Conservation (phyloP, 2,888 invertebrate genomes). For the Dione juno region DNA sequence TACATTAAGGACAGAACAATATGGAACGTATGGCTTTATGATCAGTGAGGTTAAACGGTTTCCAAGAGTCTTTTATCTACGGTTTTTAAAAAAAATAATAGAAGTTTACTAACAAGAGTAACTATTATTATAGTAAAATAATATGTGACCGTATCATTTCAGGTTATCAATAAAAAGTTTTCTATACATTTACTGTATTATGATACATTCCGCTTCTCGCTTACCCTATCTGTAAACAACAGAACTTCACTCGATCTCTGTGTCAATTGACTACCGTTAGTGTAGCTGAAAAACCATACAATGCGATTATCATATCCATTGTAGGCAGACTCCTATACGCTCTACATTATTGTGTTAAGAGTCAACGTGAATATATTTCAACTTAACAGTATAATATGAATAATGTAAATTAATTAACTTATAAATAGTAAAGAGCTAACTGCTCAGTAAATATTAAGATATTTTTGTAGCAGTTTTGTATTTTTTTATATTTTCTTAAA, state of each 20-base stretch:
- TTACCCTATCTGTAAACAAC: conserved; percentile 14
- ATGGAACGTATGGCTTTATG: neutral
- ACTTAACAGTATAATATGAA: neutral
- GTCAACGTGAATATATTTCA: conserved; percentile 13
- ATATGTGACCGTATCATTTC: neutral
- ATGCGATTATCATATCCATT: conserved; percentile 47
- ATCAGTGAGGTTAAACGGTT: too few relatives aligned
- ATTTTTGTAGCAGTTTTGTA: too few relatives aligned
- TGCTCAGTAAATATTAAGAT: too few relatives aligned
- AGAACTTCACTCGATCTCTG: conserved; percentile 40
- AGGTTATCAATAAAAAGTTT: neutral
- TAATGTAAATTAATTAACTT: neutral
- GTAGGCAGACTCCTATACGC: conserved; percentile 40
- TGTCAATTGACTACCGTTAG: conserved; percentile 47
- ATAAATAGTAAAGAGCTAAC: neutral
- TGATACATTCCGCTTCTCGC: conserved; percentile 16
- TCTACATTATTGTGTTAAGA: conserved; percentile 28
- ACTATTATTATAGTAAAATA: neutral
- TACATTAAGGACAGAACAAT: too few relatives aligned
- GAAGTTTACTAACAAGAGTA: neutral
- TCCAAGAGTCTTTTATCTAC: too few relatives aligned
- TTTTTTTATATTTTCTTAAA: too few relatives aligned
- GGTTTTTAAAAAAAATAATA: too few relatives aligned
- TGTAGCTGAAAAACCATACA: conserved; percentile 48
- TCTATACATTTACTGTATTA: neutral